phyloP scores from a whole-genome alignment of 2,888 invertebrate species.

The Metopia argyrocephala region DNA sequence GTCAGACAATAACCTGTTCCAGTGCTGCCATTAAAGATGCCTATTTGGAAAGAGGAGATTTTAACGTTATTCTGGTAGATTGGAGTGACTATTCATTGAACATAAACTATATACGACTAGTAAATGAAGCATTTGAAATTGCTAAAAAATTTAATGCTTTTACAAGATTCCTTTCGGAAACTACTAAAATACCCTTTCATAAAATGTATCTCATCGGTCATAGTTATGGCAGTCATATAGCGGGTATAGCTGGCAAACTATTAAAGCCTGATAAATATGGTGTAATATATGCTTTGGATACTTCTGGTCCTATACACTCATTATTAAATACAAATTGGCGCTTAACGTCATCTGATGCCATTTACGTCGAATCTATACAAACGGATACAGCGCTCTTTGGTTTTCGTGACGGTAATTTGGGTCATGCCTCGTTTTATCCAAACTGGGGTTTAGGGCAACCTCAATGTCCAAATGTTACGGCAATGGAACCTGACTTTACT shows the following conservation, averaged over 20 bases:
- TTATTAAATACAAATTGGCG: constrained; percentile 61
- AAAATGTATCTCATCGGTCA: constrained; percentile 72
- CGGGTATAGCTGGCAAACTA: constrained; percentile 70
- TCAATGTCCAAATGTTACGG: constrained; percentile 70
- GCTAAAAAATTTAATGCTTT: constrained; percentile 68
- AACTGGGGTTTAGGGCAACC: constrained; percentile 73
- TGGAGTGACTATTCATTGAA: constrained; percentile 69
- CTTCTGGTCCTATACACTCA: constrained; percentile 70
- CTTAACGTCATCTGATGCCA: constrained; percentile 70
- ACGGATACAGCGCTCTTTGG: constrained; percentile 71
- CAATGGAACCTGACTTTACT: constrained; percentile 67
- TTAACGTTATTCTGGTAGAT: constrained; percentile 71
- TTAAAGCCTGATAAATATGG: constrained; percentile 66
- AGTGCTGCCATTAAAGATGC: constrained; percentile 70
- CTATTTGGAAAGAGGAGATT: constrained; percentile 68
- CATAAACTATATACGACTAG: constrained; percentile 68
- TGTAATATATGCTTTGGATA: constrained; percentile 73
- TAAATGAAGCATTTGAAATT: constrained; percentile 67
- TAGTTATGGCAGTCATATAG: constrained; percentile 73
- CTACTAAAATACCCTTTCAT: constrained; percentile 54
- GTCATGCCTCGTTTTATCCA: constrained; percentile 74
- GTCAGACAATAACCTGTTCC: constrained; percentile 67
- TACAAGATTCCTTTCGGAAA: constrained; percentile 67
- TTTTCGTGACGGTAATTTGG: constrained; percentile 66
- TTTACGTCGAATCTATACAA: constrained; percentile 74